Percentiles rank a stretch among this genome's conserved stretches.
Conservation (phyloP, 2,113 vertebrate species). For the Mus spicilegus region DNA sequence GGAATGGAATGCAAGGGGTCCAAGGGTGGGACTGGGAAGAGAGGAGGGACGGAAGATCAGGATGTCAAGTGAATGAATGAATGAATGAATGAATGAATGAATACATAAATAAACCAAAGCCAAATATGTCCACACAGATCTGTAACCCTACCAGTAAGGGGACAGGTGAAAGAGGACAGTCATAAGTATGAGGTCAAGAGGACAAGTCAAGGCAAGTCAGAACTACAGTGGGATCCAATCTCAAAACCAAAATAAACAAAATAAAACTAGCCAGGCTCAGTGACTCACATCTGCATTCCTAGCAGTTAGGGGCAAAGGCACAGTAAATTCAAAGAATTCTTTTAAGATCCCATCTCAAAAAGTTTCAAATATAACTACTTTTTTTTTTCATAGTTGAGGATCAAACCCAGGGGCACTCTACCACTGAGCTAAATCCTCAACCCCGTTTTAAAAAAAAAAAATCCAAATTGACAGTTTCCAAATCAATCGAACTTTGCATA, state of each 20-base stretch:
- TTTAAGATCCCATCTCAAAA: not conserved
- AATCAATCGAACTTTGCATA: not conserved
- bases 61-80: too few relatives aligned
- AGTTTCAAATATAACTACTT: not conserved
- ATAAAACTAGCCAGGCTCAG: not conserved
- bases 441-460: not conserved
- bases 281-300: not conserved
- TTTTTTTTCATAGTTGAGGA: not conserved
- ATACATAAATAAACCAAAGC: not conserved
- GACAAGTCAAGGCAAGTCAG: not conserved
- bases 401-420: too few relatives aligned
- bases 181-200: too few relatives aligned
- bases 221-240: not conserved
- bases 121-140: too few relatives aligned
- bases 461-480: conserved; percentile 30
- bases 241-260: not conserved
- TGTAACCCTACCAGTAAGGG: not conserved
- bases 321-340: not conserved
- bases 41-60: too few relatives aligned
- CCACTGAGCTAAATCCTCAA: too few relatives aligned
- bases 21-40: too few relatives aligned
- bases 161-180: not conserved
- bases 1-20: too few relatives aligned
- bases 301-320: not conserved
- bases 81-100: too few relatives aligned